Conservation (phyloP, 2,888 invertebrate genomes). For the Macrosiphum euphorbiae region DNA sequence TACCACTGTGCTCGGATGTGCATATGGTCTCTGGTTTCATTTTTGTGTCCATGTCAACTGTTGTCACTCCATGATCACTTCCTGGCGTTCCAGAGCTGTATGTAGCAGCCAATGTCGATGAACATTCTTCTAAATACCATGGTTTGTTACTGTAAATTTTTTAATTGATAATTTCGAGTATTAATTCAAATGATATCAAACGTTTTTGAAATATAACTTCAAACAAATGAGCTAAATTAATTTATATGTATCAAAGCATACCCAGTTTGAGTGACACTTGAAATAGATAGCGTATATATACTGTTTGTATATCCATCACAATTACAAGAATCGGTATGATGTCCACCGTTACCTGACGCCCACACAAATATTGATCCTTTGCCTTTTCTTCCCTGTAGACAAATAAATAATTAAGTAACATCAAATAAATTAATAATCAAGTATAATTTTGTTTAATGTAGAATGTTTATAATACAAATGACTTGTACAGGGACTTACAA, state of each 20-base stretch:
- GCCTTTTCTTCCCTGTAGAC: constrained; percentile 81
- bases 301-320: constrained; percentile 99
- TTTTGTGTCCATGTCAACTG: constrained; percentile 92
- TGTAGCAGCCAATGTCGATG: constrained; percentile 96
- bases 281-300: constrained; percentile 98
- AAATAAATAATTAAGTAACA: not conserved
- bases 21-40: constrained; percentile 90
- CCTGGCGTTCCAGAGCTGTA: constrained; percentile 97
- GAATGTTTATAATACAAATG: not conserved
- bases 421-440: not conserved
- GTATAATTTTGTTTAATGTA: not conserved
- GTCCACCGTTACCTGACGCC: constrained; percentile 97
- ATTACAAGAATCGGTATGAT: constrained; percentile 96
- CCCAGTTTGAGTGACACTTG: constrained; percentile 97
- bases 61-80: constrained; percentile 91
- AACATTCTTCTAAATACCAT: constrained; percentile 99
- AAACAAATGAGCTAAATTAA: not conserved
- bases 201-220: not conserved
- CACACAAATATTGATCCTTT: constrained; percentile 97
- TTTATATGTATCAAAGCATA: constrained; percentile 69
- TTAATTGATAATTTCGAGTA: not conserved
- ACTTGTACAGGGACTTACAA: not conserved
- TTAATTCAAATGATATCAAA: not conserved
- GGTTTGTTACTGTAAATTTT: constrained; percentile 72
- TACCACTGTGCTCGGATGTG: constrained; percentile 88